Percentiles rank a stretch among this genome's conserved stretches.
Conservation (phyloP, 2,797 vertebrate species). For the Characodon lateralis region DNA sequence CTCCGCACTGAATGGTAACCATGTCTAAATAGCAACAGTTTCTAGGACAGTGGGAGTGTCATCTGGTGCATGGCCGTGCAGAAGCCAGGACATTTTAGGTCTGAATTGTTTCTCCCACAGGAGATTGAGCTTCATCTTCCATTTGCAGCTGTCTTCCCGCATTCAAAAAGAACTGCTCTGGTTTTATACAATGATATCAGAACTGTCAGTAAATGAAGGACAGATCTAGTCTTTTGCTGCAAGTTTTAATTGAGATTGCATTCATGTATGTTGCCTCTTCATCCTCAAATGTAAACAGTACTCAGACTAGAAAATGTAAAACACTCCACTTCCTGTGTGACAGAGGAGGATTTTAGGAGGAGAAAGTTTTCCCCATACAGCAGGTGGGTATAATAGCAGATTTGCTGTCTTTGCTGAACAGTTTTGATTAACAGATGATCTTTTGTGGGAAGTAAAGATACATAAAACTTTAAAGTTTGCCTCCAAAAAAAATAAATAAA, state of each 20-base stretch:
- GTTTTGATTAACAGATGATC: conserved; percentile 23
- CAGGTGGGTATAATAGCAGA: conserved; percentile 36
- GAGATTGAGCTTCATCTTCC: conserved; percentile 43
- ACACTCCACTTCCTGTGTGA: conserved; percentile 51
- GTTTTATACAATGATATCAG: conserved; percentile 16
- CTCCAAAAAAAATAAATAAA: neutral
- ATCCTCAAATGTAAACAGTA: conserved; percentile 4
- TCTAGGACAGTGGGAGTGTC: conserved; percentile 67
- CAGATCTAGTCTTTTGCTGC: neutral
- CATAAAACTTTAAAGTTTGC: neutral
- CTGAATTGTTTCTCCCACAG: conserved; percentile 43
- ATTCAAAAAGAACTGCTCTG: conserved; percentile 16
- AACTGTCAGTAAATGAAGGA: conserved; percentile 14
- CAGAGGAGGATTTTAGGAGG: conserved; percentile 29
- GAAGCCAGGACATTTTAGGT: conserved; percentile 55
- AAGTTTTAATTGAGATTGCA: neutral
- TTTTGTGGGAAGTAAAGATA: conserved; percentile 16
- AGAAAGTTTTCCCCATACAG: conserved; percentile 13
- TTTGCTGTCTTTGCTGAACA: neutral
- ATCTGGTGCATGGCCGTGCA: conserved; percentile 65
- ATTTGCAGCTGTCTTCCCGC: conserved; percentile 46
- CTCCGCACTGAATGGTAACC: conserved; percentile 56
- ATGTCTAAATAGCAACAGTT: conserved; percentile 78
- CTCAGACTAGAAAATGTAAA: conserved; percentile 38
- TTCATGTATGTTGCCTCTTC: neutral